Evolutionary conservation across 2,113 vertebrate genomes (phyloP), one percentile per base, ranked within the genome.

Genomic region (Mormoops blainvillei): DNA sequence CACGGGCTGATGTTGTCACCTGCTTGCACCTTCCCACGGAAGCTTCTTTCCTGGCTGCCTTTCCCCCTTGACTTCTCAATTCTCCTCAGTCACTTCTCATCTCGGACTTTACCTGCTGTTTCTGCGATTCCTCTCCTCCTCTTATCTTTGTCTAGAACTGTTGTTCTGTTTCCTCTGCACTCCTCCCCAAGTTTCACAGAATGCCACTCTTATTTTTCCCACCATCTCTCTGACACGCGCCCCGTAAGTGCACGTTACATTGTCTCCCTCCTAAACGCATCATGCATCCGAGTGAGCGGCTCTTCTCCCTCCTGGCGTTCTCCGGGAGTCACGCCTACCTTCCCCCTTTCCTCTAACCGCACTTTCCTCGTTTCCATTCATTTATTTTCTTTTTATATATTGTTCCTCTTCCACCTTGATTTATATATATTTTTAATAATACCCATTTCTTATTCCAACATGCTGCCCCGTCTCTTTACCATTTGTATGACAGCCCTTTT

Each of bases 281-380:
- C 22, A 0, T 0, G 0, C 0, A 0, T 11, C 50, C 24, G 22
- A 18, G 1, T 4, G 61, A 0, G 0, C 36, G 5, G 24, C 58
- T 38, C 43, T 58, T 41, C 16, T 7, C n/a, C 0, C 10, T 5
- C 5, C 0, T 0, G 1, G 10, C 0, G 0, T 28, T 22, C 8
- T 45, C 24, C 38, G 3, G 0, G 14, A 15, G 19, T 56, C 7
- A 6, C 26, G 28, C 33, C 74, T 9, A 19, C 16, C 12, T 1
- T 6, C n/a, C 11, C 0, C 52, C 61, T n/a, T 65, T n/a, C 14
- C 58, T 70, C 24, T 20, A 5, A 7, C 58, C 9, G 4, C 5
- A 15, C 36, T 43, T 68, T 54, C n/a, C 26, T 58, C 11, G 4
- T 31, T 36, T 24, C 1, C 0, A 45, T n/a, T 19, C 22, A 5